Evolutionary conservation across 2,888 invertebrate genomes (phyloP).

Genomic region (Carabus problematicus): DNA sequence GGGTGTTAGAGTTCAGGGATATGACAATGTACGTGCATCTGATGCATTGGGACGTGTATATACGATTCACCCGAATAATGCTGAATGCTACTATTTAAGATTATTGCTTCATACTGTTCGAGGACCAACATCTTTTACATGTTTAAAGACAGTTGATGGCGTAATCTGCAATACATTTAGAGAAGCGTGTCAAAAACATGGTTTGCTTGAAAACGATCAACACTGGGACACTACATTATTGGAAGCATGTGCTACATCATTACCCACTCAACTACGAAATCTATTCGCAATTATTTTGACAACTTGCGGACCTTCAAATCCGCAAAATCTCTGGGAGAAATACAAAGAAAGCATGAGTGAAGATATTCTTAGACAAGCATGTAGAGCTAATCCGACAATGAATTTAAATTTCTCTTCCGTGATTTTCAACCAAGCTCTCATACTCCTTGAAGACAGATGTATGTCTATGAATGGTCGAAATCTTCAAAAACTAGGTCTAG

Average conservation of each 20-base stretch:
- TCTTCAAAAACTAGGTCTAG: background rate
- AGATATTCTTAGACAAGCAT: slow-evolving; percentile 44
- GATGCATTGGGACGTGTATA: slow-evolving; percentile 43
- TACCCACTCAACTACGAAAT: slow-evolving; percentile 45
- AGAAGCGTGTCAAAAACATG: background rate
- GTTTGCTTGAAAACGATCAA: slow-evolving; percentile 45
- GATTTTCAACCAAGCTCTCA: background rate
- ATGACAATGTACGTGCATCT: slow-evolving; percentile 16
- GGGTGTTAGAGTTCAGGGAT: slow-evolving; percentile 37
- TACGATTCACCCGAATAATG: slow-evolving; percentile 43
- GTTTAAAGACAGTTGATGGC: slow-evolving; percentile 27
- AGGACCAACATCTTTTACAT: slow-evolving; percentile 50
- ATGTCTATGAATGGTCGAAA: background rate
- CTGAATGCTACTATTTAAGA: slow-evolving; percentile 44
- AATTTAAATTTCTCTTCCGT: background rate
- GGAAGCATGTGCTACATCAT: slow-evolving; percentile 40
- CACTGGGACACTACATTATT: slow-evolving; percentile 47
- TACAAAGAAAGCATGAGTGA: slow-evolving; percentile 48
- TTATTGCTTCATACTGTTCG: slow-evolving; percentile 48
- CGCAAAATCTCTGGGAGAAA: slow-evolving; percentile 47
- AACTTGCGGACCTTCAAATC: slow-evolving; percentile 47
- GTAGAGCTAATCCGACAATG: background rate
- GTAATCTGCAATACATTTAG: slow-evolving; percentile 15
- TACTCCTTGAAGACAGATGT: slow-evolving; percentile 10
- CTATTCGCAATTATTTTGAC: slow-evolving; percentile 48